phyloP scores from a whole-genome alignment of 2,113 vertebrate genomes.

The Aleadryas rufinucha region DNA sequence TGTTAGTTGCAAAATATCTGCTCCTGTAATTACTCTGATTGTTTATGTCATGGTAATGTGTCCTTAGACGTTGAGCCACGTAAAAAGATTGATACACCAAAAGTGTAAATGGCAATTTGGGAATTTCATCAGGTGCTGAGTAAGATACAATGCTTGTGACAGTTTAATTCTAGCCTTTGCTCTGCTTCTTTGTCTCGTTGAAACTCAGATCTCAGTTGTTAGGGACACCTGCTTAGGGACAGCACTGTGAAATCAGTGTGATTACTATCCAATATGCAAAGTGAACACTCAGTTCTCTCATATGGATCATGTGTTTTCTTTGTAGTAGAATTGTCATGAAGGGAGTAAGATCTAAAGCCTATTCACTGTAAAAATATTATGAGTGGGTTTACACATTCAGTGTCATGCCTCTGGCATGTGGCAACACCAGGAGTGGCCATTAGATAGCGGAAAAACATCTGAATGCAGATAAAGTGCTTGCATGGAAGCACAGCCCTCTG shows the following conservation, averaged over 20 bases:
- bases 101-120: constrained; percentile 51
- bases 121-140: constrained; percentile 42
- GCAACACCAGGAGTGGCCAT: neutral
- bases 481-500: neutral
- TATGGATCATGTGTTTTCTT: neutral
- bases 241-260: neutral
- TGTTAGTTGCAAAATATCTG: constrained; percentile 32
- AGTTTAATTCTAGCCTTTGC: neutral
- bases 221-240: neutral
- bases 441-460: neutral
- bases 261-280: neutral
- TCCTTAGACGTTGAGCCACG: neutral
- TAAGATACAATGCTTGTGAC: neutral
- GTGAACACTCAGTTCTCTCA: neutral
- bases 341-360: neutral
- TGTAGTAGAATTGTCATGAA: neutral
- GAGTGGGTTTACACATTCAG: neutral
- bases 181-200: neutral
- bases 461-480: fast-evolving
- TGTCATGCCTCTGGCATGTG: neutral
- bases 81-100: constrained; percentile 7
- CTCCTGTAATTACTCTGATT: neutral
- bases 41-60: neutral
- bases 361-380: neutral
- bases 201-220: neutral